phyloP scores from a whole-genome alignment of 2,888 invertebrate genomes.

The Anoplius nigerrimus region DNA sequence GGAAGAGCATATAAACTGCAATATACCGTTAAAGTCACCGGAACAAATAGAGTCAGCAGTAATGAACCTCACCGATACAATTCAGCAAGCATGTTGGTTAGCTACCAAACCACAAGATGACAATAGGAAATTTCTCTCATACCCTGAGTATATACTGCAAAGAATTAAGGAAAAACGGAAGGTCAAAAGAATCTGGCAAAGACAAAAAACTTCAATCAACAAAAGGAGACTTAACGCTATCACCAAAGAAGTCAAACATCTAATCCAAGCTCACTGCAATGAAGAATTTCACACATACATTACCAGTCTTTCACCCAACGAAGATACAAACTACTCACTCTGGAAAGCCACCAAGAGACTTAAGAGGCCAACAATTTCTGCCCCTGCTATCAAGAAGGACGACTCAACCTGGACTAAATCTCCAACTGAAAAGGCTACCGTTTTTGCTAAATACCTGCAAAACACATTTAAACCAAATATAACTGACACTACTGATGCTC shows the following conservation, averaged over 20 bases:
- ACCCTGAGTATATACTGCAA: conserved; percentile 3
- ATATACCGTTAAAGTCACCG: conserved; percentile 37
- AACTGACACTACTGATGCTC: not conserved
- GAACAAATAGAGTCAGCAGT: conserved; percentile 37
- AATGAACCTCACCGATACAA: conserved; percentile 19
- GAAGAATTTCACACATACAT: conserved; percentile 25
- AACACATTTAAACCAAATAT: conserved; percentile 43
- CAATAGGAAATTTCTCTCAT: not conserved
- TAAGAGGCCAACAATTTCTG: conserved; percentile 29
- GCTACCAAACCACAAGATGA: not conserved
- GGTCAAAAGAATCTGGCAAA: conserved; percentile 19
- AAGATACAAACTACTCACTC: conserved; percentile 50
- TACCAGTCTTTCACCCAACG: conserved; percentile 8
- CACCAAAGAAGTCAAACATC: conserved; percentile 24
- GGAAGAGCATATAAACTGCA: conserved; percentile 24
- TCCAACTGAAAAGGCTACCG: conserved; percentile 41
- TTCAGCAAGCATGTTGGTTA: conserved; percentile 31
- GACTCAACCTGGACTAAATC: conserved; percentile 45
- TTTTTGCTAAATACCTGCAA: conserved; percentile 42
- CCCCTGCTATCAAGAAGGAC: conserved; percentile 34
- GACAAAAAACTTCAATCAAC: conserved; percentile 9
- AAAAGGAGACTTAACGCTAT: conserved; percentile 19
- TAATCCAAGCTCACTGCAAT: conserved; percentile 14
- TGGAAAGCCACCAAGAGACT: conserved; percentile 49
- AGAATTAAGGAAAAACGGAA: conserved; percentile 13